These are phyloP conservation scores for Mesoclemmys tuberculata DNA, from an alignment of 2,113 vertebrate genomes.

Conservation along the genomic window DNA sequence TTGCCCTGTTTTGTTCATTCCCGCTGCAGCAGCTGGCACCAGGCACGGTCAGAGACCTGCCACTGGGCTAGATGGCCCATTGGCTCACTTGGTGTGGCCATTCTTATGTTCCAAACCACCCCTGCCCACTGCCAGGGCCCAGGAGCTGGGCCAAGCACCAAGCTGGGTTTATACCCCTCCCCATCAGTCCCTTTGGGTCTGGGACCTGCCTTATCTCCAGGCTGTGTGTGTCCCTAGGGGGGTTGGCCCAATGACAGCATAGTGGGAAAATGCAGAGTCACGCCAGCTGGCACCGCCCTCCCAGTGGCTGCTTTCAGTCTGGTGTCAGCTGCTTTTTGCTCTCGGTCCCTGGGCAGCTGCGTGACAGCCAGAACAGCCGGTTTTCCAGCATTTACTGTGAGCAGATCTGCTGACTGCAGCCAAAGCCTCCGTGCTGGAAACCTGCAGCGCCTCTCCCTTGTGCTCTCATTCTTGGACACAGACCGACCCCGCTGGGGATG, in stretches of 20 bases:
- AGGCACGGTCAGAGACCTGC: no score
- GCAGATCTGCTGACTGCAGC: background rate
- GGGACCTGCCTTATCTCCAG: no score
- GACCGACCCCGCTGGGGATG: background rate
- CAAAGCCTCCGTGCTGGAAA: background rate
- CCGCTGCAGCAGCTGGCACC: no score
- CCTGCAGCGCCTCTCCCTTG: background rate
- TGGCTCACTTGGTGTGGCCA: no score
- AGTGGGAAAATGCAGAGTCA: constrained; percentile 41
- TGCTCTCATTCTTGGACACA: background rate
- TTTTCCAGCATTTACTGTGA: background rate
- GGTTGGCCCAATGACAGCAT: background rate
- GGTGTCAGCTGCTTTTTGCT: background rate
- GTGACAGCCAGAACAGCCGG: background rate
- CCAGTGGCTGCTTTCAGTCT: background rate
- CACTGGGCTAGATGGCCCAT: no score
- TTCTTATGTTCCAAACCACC: no score
- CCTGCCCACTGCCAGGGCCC: no score
- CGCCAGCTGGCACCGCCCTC: background rate
- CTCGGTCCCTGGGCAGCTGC: background rate
- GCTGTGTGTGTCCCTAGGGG: background rate
- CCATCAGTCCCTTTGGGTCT: no score
- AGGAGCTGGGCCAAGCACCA: no score
- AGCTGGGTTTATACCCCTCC: no score
- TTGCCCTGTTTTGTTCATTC: no score